These are phyloP conservation scores for Lypha dubia DNA, from an alignment of 2,888 invertebrate genomes.

Conservation along the genomic window DNA sequence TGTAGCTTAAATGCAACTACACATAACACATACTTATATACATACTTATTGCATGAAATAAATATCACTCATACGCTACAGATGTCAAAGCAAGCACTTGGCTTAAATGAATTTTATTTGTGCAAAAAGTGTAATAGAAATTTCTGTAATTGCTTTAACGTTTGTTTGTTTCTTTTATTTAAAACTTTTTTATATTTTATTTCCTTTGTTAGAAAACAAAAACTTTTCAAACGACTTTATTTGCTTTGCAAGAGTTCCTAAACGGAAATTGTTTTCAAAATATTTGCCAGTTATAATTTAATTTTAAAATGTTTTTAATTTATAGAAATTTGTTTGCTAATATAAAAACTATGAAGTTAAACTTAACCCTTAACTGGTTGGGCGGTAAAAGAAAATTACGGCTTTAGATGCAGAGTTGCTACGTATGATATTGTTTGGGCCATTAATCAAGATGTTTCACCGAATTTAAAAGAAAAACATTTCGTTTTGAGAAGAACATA, in stretches of 20 bases:
- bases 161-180: conserved; percentile 1
- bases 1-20: background rate
- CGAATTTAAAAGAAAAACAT: no score
- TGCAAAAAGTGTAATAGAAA: conserved; percentile 38
- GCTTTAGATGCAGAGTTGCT: no score
- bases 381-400: no score
- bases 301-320: no score
- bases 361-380: no score
- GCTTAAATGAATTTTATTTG: conserved; percentile 51
- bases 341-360: background rate
- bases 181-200: background rate
- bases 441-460: no score
- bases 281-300: no score
- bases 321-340: background rate
- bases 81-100: conserved; percentile 56
- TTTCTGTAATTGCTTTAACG: conserved; percentile 47
- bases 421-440: no score
- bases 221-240: conserved; percentile 9
- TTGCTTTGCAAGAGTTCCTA: background rate
- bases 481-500: no score
- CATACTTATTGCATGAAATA: conserved; percentile 34
- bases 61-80: conserved; percentile 65
- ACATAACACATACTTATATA: background rate
- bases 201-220: background rate
- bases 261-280: background rate